Base-by-base conservation (phyloP, 2,888 invertebrate species). In the Erpobdella octoculata region DNA sequence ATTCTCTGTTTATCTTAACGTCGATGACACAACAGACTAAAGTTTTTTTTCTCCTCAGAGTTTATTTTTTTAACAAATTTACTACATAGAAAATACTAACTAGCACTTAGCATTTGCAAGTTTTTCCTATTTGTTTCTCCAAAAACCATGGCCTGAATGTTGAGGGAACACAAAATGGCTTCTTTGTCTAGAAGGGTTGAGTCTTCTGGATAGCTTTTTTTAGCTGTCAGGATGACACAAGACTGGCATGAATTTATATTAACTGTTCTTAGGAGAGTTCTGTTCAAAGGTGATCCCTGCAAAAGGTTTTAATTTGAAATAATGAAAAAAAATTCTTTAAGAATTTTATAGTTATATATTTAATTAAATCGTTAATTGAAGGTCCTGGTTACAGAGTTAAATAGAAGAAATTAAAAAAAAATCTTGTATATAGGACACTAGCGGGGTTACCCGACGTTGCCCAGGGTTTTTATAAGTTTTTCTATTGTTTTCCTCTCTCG, bases 211-310 rank as follows among this genome's bases (percentile, higher is more conserved):
- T 59, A 73, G 25, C 70, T 59, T 61, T 76, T 77, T 31, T 77
- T 94, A 82, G 97, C 97, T 83, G 97, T 97, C 85, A 99, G 87
- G 84, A 99, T 97, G 84, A 97, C 97, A 88, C 98, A 98, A 97
- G 98, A 98, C 88, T 98, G 97, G 88, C 98, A 98, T 80, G 97
- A 88, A 86, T 99, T 98, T 78, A 98, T 96, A 86, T 88, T 98
- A 78, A 98, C 97, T 84, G 97, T 96, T 81, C 98, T 89, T 83
- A 99, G 87, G 87, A 98, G 97, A 81, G 98, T 96, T 83, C 98
- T 90, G 86, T 96, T 97, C 84, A 99, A 87, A 79, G 75, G 85
- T 93, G 96, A 85, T 95, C 95, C 87, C 97, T 96, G 88, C 96
- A n/a, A n/a, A n/a, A n/a, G n/a, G n/a, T n/a, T n/a, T n/a, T n/a